Evolutionary conservation across 2,797 vertebrate genomes (phyloP), one percentile per base, ranked within the genome.

Genomic region (Silurus aristotelis): DNA sequence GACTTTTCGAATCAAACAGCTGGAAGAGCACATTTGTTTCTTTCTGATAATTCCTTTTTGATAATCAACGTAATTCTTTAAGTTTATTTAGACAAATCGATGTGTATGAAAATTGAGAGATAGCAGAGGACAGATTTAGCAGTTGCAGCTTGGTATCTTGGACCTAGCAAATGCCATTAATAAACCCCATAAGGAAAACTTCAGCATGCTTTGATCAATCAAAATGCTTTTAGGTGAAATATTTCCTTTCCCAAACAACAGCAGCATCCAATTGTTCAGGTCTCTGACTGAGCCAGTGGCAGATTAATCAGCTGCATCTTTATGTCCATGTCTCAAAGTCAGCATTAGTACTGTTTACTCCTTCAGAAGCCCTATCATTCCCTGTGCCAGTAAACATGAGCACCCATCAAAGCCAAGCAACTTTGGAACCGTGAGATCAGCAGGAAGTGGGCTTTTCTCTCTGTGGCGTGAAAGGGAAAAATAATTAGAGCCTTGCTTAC

Each of bases 401-500:
- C 80, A 78, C 72, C 90, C 92, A 94, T 95, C 94, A 95, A 95
- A 90, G 95, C 92, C 87, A 90, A 90, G 84, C 88, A 89, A 89
- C 93, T 91, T 93, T 93, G 93, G 93, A 93, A 91, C 92, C 93
- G 92, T 94, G 93, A 95, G 92, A 92, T 94, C 73, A 93, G 92
- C 91, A 93, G 94, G 94, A 96, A 95, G 94, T 94, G 92, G 94
- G 93, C 93, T 86, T 96, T 95, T 94, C 94, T 93, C 94, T 94
- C 93, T 96, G 92, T 92, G 92, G 93, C 93, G 91, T 75, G 76
- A 92, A 93, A 91, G 94, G 89, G 93, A 94, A 94, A 95, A 95
- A 95, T 95, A 94, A 95, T 95, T 94, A 95, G 92, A 89, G 91
- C 92, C 94, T 94, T 96, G 94, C 94, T 96, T 95, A 95, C 93